Percentiles rank a stretch among this genome's conserved stretches.
phyloP scores from a whole-genome alignment of 2,797 vertebrate species.

The Schizopygopsis pylzovi region DNA sequence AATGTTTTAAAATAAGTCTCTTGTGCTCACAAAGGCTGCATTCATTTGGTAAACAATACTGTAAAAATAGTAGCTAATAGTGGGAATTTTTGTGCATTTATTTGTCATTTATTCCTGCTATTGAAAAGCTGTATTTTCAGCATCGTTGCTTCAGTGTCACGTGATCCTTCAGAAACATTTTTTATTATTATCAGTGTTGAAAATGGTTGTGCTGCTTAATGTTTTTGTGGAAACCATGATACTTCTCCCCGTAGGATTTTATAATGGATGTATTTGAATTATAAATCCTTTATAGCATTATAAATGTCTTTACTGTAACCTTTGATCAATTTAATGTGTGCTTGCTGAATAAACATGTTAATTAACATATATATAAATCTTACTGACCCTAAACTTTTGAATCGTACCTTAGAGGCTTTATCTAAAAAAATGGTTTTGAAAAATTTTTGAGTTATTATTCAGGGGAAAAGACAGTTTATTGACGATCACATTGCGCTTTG shows the following conservation, averaged over 20 bases:
- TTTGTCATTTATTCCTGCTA: neutral
- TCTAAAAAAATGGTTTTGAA: neutral
- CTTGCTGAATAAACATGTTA: too few relatives aligned
- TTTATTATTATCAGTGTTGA: neutral
- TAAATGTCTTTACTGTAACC: too few relatives aligned
- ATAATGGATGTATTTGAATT: too few relatives aligned
- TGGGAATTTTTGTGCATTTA: neutral
- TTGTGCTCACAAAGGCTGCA: too few relatives aligned
- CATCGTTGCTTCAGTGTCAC: neutral
- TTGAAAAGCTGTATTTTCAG: neutral
- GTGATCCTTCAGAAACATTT: neutral
- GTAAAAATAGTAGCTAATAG: neutral
- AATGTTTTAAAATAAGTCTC: neutral
- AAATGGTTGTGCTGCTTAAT: neutral
- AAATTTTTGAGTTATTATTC: neutral
- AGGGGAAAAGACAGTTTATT: neutral
- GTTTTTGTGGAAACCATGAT: neutral
- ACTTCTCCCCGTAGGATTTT: too few relatives aligned
- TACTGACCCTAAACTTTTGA: too few relatives aligned
- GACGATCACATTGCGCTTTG: neutral
- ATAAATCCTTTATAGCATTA: too few relatives aligned
- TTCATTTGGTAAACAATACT: too few relatives aligned
- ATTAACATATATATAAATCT: too few relatives aligned
- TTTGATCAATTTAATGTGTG: too few relatives aligned
- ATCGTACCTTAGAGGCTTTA: too few relatives aligned